Evolutionary conservation across 2,113 vertebrate species (phyloP).

Genomic region (Edolisoma coerulescens): DNA sequence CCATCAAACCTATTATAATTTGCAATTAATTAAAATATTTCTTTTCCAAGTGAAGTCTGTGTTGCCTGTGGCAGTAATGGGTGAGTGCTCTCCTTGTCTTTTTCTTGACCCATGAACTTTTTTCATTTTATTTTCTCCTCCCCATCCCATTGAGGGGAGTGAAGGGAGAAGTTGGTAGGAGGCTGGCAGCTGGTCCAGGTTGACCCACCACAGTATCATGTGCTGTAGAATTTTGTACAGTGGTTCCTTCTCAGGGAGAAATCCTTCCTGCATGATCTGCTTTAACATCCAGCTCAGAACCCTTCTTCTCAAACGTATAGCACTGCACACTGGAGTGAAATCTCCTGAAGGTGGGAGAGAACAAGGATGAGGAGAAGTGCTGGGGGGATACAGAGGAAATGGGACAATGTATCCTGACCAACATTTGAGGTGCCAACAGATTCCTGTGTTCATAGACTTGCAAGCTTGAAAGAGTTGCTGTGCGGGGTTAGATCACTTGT

Average conservation of each 20-base stretch:
- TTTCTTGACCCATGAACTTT: neutral
- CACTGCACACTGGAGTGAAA: neutral
- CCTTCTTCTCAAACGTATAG: neutral
- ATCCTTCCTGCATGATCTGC: neutral
- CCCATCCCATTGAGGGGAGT: neutral
- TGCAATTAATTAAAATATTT: neutral
- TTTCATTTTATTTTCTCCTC: neutral
- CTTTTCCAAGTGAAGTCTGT: neutral
- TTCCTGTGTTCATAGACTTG: neutral
- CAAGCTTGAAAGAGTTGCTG: neutral
- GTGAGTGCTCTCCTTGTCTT: neutral
- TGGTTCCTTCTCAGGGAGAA: neutral
- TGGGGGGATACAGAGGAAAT: neutral
- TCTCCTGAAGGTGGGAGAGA: neutral
- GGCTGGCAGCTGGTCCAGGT: neutral
- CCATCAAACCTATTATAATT: neutral
- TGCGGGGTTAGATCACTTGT: neutral
- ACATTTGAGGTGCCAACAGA: neutral
- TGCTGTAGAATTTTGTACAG: neutral
- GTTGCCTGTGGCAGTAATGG: neutral
- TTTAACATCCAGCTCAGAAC: neutral
- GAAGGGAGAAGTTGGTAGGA: neutral
- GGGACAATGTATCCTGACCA: neutral
- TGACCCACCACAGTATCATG: accelerated
- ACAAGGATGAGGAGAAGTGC: neutral